Evolutionary conservation across 1,140 invertebrate genomes (phyloP), one percentile per base, ranked within the genome.

Genomic region (Coelopa frigida): DNA sequence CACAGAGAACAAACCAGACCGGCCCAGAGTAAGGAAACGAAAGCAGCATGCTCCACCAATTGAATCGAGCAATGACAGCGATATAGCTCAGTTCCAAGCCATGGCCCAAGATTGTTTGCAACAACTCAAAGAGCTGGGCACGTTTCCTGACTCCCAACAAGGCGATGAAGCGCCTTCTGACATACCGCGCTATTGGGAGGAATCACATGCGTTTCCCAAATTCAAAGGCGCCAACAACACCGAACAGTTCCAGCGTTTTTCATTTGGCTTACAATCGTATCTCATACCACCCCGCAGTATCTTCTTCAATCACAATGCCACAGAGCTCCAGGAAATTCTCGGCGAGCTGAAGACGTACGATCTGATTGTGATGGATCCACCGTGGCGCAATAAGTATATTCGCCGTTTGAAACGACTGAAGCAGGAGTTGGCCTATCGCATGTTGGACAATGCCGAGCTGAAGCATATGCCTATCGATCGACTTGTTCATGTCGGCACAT

Each of bases 361-460:
- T 70, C 71, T 94, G 36, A 77, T 95, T 41, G 68, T 94, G 15
- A 72, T 94, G 50, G 93, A 96, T 76, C 92, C 91, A 43, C 91
- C 92, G 2, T 96, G 92, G 93, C 83, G 82, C 72, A 95, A 95
- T 70, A 93, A 92, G 72, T 92, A 88, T 48, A 87, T 94, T 20
- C 78, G 87, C 56, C 77, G 91, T 51, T 69, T 82, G 52, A 91
- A 87, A 73, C 77, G 72, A 52, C 71, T 71, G 75, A 77, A 71
- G 58, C 70, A 55, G 59, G 72, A 54, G 46, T 74, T 69, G 77
- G 80, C 83, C 50, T 92, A 94, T 69, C 65, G 78, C 47, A 86
- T 88, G 81, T 75, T 91, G 67, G 78, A 79, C 47, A 84, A 87
- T 68, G 74, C 82, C 48, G 79, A 86, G 48, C 74, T 94, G 36